Base-by-base conservation (phyloP, 2,797 vertebrate genomes). In the Acrossocheilus wenchowensis region DNA sequence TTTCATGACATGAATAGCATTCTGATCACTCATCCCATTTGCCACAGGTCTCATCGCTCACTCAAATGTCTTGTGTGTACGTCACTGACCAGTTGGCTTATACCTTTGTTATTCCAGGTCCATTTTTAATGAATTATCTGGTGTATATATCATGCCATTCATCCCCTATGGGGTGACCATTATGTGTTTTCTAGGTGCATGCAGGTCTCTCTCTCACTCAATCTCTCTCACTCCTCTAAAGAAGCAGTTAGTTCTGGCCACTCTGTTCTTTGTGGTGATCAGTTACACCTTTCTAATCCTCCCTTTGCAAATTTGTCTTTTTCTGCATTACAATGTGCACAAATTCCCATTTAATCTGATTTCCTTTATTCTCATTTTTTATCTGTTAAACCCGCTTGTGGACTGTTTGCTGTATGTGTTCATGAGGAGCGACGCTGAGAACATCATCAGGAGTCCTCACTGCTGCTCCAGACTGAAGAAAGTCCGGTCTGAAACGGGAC, bases 391-490 rank as follows among this genome's bases (percentile, higher is more conserved):
- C 12, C 43, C 43, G 0, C 60, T 77, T 34, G 60, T 66, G 57
- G 60, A 77, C 73, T 66, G 57, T 84, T 69, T 69, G 39, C 54
- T 79, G n/a, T 79, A 79, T 43, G 77, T 60, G 1, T 79, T 62
- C 21, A 43, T 83, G 52, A 83, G 81, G 26, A 43, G 15, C 12
- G 81, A 82, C 0, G 3, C 17, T 60, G 64, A 64, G 30, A 71
- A 71, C 11, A 23, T 23, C 62, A 10, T 45, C 23, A 21, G 12
- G 60, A 68, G 0, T 0, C 3, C 2, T 84, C 60, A 12, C 12
- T 68, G 73, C 23, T 54, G 83, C 14, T 14, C 4, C 57, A 82
- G 81, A 41, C 21, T 30, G 26, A 64, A 60, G 69, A 84, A 14
- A 84, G 15, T 36, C 30, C 30, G n/a, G 19, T 52, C 23, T 66